phyloP scores from a whole-genome alignment of 2,113 vertebrate genomes.

The Oplegnathus fasciatus region DNA sequence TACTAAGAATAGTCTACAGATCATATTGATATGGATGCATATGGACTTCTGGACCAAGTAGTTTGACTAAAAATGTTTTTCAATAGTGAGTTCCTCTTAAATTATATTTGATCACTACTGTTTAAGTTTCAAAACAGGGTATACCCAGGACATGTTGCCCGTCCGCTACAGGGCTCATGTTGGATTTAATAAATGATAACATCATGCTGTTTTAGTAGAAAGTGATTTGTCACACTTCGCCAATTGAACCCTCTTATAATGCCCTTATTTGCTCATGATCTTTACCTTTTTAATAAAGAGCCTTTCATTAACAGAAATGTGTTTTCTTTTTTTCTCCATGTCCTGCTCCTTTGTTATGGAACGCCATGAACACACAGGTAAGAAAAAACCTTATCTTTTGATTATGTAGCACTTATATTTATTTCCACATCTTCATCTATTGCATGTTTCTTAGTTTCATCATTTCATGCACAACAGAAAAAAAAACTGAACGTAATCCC shows the following conservation, averaged over 20 bases:
- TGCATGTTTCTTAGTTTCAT: not conserved
- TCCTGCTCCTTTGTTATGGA: not conserved
- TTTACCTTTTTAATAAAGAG: not conserved
- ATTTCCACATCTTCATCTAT: not conserved
- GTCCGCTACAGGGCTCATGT: not conserved
- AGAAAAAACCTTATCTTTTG: slow-evolving; percentile 47
- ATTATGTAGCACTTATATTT: not conserved
- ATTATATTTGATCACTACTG: too few species aligned
- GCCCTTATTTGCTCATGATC: not conserved
- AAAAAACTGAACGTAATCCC: not conserved
- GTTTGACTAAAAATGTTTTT: not conserved
- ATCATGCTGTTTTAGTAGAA: not conserved
- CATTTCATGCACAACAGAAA: not conserved
- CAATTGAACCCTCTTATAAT: not conserved
- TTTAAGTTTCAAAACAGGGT: too few species aligned
- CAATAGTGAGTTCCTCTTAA: too few species aligned
- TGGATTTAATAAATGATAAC: not conserved
- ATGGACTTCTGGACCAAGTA: not conserved
- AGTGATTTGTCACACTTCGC: not conserved
- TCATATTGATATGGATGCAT: not conserved
- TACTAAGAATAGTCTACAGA: not conserved
- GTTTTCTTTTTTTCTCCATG: slow-evolving; percentile 35
- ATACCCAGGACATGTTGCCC: not conserved
- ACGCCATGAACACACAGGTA: slow-evolving; percentile 69
- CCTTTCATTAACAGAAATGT: slow-evolving; percentile 20